Percentiles rank a stretch among this genome's conserved stretches.
Evolutionary conservation across 1,140 invertebrate genomes (phyloP).

Genomic region (Orius laevigatus): DNA sequence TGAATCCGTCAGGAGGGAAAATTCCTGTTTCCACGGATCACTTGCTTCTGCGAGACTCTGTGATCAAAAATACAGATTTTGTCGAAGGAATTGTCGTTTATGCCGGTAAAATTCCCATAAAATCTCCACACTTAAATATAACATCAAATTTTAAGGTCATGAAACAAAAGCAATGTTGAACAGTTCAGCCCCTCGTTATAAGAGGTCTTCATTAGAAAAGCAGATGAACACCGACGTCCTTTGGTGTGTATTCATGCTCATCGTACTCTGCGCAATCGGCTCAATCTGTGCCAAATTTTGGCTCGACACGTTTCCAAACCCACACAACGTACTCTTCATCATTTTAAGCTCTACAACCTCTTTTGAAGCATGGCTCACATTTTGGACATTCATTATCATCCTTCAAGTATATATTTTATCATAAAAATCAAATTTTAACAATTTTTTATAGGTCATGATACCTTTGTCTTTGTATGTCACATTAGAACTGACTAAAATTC

Average conservation of each 20-base stretch:
- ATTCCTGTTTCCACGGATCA: slow-evolving; percentile 84
- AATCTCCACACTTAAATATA: slow-evolving; percentile 9
- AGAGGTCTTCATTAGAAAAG: slow-evolving; percentile 77
- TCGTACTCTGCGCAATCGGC: slow-evolving; percentile 79
- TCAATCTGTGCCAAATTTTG: slow-evolving; percentile 79
- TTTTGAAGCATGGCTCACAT: slow-evolving; percentile 66
- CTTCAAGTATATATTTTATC: slow-evolving; percentile 49
- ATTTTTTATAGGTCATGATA: slow-evolving; percentile 68
- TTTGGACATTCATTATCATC: slow-evolving; percentile 91
- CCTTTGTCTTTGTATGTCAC: slow-evolving; percentile 93
- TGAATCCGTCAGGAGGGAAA: slow-evolving; percentile 58
- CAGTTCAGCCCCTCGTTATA: slow-evolving; percentile 89
- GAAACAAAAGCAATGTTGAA: slow-evolving; percentile 98
- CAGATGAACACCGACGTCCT: slow-evolving; percentile 92
- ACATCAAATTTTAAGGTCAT: slow-evolving; percentile 43
- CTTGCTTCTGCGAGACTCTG: slow-evolving; percentile 81
- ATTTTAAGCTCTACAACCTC: slow-evolving; percentile 26
- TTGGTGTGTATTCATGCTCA: slow-evolving; percentile 87
- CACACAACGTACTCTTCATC: slow-evolving; percentile 41
- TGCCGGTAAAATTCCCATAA: slow-evolving; percentile 43
- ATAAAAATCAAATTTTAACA: neutral
- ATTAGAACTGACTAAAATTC: slow-evolving; percentile 89
- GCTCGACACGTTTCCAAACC: slow-evolving; percentile 40
- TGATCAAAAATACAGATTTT: slow-evolving; percentile 84
- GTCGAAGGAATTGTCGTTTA: slow-evolving; percentile 95